A percentile compares a stretch with the other conserved stretches of the same genome.
Evolutionary conservation across 1,140 invertebrate species (phyloP).

Genomic region (Drosophila asahinai): DNA sequence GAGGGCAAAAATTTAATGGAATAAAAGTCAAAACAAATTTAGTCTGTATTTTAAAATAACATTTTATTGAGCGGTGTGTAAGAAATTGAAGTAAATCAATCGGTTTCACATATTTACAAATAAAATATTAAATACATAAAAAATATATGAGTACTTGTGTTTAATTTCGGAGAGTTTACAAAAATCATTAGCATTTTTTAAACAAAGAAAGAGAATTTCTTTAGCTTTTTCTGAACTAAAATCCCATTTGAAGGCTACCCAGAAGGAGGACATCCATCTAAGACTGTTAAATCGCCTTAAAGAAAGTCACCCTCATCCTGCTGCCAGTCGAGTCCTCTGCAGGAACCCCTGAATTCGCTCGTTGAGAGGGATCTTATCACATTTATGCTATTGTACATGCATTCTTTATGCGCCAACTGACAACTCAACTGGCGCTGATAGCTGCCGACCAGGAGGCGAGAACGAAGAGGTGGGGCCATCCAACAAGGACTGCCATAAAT

Average conservation of each 20-base stretch:
- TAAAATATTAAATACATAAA: constrained; percentile 50
- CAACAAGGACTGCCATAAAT: constrained; percentile 65
- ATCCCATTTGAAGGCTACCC: neutral
- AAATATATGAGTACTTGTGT: constrained; percentile 1
- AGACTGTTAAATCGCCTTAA: constrained; percentile 16
- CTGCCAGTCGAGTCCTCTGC: constrained; percentile 7
- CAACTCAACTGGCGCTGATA: constrained; percentile 76
- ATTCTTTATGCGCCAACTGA: constrained; percentile 70
- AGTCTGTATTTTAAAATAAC: constrained; percentile 28
- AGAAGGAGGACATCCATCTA: neutral
- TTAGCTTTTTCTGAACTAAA: neutral
- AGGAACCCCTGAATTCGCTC: constrained; percentile 23
- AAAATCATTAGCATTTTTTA: too few species aligned
- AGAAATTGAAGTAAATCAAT: constrained; percentile 31
- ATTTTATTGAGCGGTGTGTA: constrained; percentile 40
- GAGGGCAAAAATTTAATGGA: constrained; percentile 18
- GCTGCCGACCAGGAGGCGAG: constrained; percentile 29
- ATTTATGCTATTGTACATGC: constrained; percentile 75
- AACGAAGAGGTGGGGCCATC: constrained; percentile 27
- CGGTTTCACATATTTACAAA: constrained; percentile 60
- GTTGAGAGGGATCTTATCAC: constrained; percentile 69
- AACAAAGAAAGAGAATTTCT: neutral
- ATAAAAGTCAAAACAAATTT: constrained; percentile 41
- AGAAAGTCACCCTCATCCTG: constrained; percentile 4
- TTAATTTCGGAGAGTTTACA: neutral